phyloP scores from a whole-genome alignment of 2,113 vertebrate species.

The Rhinopomastus cyanomelas region DNA sequence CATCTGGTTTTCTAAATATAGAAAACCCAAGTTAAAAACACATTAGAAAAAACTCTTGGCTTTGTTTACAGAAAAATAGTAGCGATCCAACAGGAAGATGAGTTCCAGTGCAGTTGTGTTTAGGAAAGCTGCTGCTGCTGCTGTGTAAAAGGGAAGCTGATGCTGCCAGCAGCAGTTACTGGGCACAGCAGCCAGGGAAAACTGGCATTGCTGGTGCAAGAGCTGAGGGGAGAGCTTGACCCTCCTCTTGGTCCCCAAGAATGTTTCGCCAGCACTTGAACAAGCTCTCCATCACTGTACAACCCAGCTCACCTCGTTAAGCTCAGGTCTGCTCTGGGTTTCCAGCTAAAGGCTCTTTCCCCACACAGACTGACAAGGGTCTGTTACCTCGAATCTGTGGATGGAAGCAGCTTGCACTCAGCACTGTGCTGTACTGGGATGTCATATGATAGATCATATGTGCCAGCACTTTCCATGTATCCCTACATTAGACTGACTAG shows the following conservation, averaged over 20 bases:
- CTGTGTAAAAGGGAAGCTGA: slow-evolving; percentile 9
- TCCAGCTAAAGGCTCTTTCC: neutral
- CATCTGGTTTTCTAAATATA: slow-evolving; percentile 3
- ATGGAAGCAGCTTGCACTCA: neutral
- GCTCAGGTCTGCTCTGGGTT: neutral
- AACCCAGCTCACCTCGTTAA: neutral
- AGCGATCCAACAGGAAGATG: slow-evolving; percentile 20
- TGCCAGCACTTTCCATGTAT: neutral
- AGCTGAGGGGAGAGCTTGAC: accelerated
- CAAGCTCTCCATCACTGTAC: neutral
- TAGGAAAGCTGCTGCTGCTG: slow-evolving; percentile 13
- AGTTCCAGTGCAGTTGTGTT: slow-evolving; percentile 2
- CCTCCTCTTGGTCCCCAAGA: neutral
- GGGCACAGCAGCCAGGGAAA: neutral
- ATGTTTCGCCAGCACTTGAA: neutral
- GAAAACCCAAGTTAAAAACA: neutral
- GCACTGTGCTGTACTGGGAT: neutral
- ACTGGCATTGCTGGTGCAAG: neutral
- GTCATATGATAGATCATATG: neutral
- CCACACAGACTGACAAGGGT: neutral
- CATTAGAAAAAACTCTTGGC: neutral
- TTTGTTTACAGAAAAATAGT: slow-evolving; percentile 8
- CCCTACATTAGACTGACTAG: neutral
- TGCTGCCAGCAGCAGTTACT: neutral
- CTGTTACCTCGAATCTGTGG: neutral